Base-by-base conservation (phyloP, 2,797 vertebrate species). In the Hyperoplus lanceolatus region DNA sequence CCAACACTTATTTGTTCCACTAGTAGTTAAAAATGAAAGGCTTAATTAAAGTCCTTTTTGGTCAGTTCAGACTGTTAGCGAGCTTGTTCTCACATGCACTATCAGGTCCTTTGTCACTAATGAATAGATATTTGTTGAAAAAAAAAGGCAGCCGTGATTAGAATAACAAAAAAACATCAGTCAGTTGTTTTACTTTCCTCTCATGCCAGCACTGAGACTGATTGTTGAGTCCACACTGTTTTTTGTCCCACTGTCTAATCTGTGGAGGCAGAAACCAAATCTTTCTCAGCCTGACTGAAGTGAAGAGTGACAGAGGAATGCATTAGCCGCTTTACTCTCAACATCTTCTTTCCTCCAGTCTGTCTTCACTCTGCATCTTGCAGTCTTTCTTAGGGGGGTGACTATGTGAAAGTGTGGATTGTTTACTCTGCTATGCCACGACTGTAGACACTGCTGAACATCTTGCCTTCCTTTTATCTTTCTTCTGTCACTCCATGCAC, bases 401-500 rank as follows among this genome's bases (percentile, higher is more conserved):
- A 68, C 7, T 66, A 77, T 66, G 63, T 38, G 61, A 50, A 39
- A 64, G 79, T 51, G 69, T 58, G 74, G 45, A 75, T 84, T 73
- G 82, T 76, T 75, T 58, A 39, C 73, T 86, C 80, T 84, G 56
- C 77, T 58, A 66, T 90, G 80, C 73, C 68, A 9, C 75, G 43
- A 51, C 73, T 77, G 76, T 46, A 71, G 56, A 79, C 66, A 51
- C 70, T 75, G 74, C 74, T 73, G 63, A 29, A 29, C 29, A 29
- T 84, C 82, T 86, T 65, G 38, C 36, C 58, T 66, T 68, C n/a
- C 48, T 43, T 49, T 64, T 65, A 59, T 61, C 66, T 90, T 69
- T 81, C 71, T 71, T 75, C 77, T 90, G 86, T 89, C 85, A 87
- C 79, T 83, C 70, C 46, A 54, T 75, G 66, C 78, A 58, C 73